Evolutionary conservation across 2,797 vertebrate genomes (phyloP).

Genomic region (Lagodon rhomboides): DNA sequence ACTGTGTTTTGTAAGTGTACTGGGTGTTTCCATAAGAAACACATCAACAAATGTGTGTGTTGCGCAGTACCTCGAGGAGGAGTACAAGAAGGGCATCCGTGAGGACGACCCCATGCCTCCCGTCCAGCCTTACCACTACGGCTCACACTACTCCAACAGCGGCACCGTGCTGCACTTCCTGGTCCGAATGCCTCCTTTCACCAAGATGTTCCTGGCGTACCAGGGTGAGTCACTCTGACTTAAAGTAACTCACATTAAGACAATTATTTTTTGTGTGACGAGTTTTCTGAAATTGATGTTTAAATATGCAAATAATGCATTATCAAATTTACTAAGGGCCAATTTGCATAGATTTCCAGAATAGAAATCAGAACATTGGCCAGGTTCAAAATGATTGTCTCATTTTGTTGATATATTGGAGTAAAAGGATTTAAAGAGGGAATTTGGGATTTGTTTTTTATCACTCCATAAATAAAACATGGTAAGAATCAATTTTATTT

Average conservation of each 20-base stretch:
- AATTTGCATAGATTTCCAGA: too few relatives aligned
- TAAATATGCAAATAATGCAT: too few relatives aligned
- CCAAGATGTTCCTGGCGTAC: slow-evolving; percentile 99
- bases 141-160: slow-evolving; percentile 99
- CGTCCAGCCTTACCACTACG: slow-evolving; percentile 98
- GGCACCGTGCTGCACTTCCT: slow-evolving; percentile 98
- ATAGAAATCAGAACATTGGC: too few relatives aligned
- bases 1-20: neutral
- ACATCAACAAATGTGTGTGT: neutral
- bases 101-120: slow-evolving; percentile 99
- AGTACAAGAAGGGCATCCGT: slow-evolving; percentile 94
- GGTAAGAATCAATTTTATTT: too few relatives aligned
- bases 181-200: slow-evolving; percentile 98
- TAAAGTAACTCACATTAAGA: neutral
- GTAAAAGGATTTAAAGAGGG: too few relatives aligned
- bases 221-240: slow-evolving; percentile 87
- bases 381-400: too few relatives aligned
- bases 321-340: too few relatives aligned
- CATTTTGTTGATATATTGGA: too few relatives aligned
- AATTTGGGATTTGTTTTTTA: too few relatives aligned
- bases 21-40: neutral
- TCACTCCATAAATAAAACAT: too few relatives aligned
- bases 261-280: too few relatives aligned
- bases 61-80: slow-evolving; percentile 95
- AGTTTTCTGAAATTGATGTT: too few relatives aligned